Evolutionary conservation across 2,888 invertebrate genomes (phyloP).

Genomic region (Ptychoptera contaminata): DNA sequence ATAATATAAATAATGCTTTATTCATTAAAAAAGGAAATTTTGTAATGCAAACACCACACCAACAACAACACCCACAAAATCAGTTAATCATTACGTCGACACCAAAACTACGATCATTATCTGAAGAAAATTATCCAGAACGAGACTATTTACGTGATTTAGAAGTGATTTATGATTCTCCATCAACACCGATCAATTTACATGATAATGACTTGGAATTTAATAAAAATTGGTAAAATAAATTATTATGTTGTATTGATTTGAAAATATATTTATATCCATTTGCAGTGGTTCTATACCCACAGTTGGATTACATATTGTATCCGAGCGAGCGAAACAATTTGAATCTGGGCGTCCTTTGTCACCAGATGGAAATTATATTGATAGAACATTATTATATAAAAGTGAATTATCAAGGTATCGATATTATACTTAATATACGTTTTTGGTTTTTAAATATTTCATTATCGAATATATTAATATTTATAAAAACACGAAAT

Average conservation of each 20-base stretch:
- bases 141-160: no score
- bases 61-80: no score
- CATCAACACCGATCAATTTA: no score
- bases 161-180: no score
- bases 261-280: no score
- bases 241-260: background rate
- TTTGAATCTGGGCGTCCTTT: constrained; percentile 50
- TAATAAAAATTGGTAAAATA: background rate
- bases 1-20: background rate
- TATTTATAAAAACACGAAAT: no score
- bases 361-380: constrained; percentile 35
- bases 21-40: background rate
- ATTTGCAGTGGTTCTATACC: constrained; percentile 7
- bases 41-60: constrained; percentile 1
- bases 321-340: constrained; percentile 56
- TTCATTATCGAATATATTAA: no score
- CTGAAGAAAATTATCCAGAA: no score
- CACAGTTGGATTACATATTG: constrained; percentile 41
- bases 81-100: no score
- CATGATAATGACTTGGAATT: background rate
- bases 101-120: no score
- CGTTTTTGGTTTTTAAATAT: background rate
- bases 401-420: constrained; percentile 44
- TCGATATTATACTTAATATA: background rate
- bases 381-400: constrained; percentile 48